Evolutionary conservation across 2,113 vertebrate genomes (phyloP), one percentile per base, ranked within the genome.

Genomic region (Syngnathus scovelli): DNA sequence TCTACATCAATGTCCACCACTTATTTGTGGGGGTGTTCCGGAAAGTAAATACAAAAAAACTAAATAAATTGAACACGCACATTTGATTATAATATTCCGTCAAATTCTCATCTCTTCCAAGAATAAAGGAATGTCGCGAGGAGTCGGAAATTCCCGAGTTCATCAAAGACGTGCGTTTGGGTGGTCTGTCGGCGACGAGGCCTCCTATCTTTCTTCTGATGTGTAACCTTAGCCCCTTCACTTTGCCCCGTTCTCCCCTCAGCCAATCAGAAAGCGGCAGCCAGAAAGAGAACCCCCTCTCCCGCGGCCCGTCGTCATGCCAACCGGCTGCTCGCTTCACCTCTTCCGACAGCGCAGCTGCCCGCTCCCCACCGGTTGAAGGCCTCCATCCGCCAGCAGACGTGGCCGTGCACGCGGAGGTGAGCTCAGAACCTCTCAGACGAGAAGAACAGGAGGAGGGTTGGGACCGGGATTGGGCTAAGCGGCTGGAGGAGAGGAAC

Each of bases 261-360:
- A 94, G 93, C 82, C 91, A 94, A 75, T 93, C 93, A 1, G 93
- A 94, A 70, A 74, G 66, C 36, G 43, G 80, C 70, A 91, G 87
- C n/a, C 88, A 94, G 74, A 98, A 95, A 86, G 94, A 94, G 75
- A 93, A 93, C 80, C 79, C 90, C 0, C 64, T 72, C 43, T 77
- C 73, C 58, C 60, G 27, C 48, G 74, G 75, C 64, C 69, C 39
- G 77, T 83, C 70, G 54, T 70, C 83, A 78, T 70, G 78, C 82
- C 85, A 87, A 80, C 79, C 69, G 7, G 65, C 77, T 44, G 44
- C 84, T 71, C 80, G 15, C 41, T 81, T 74, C 72, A 83, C 74
- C 68, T 84, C 69, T 56, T 68, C n/a, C 23, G 74, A 82, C 69
- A 33, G 2, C 27, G 3, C 27, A 33, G 27, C 27, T 33, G 27